Evolutionary conservation across 2,797 vertebrate genomes (phyloP).

Genomic region (Hybognathus amarus): DNA sequence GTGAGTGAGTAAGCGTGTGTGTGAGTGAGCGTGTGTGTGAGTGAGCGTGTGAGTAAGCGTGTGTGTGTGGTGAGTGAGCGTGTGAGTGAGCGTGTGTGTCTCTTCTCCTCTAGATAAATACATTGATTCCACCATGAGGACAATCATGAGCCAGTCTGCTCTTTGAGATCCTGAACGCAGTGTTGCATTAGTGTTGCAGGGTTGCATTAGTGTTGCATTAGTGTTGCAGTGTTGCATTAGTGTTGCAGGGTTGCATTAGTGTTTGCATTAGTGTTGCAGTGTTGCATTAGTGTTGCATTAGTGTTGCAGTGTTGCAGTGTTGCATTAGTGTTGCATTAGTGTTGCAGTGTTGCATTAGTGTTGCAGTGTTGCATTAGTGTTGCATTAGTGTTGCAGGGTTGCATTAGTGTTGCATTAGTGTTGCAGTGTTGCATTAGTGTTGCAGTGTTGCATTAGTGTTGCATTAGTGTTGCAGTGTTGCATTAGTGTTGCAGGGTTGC

Average conservation of each 20-base stretch:
- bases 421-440: too few relatives aligned
- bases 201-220: too few relatives aligned
- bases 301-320: background rate
- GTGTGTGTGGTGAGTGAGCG: background rate
- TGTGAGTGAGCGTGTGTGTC: background rate
- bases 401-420: too few relatives aligned
- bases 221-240: constrained; percentile 26
- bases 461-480: too few relatives aligned
- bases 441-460: too few relatives aligned
- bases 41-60: background rate
- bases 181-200: background rate
- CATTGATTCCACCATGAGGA: background rate
- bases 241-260: background rate
- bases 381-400: too few relatives aligned
- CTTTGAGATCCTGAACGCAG: background rate
- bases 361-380: too few relatives aligned
- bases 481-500: too few relatives aligned
- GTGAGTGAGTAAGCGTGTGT: background rate
- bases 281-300: constrained; percentile 22
- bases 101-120: background rate
- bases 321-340: too few relatives aligned
- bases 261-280: too few relatives aligned
- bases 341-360: too few relatives aligned
- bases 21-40: background rate
- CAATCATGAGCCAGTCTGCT: background rate